Evolutionary conservation across 2,888 invertebrate genomes (phyloP).

Genomic region (Chydorus sphaericus): DNA sequence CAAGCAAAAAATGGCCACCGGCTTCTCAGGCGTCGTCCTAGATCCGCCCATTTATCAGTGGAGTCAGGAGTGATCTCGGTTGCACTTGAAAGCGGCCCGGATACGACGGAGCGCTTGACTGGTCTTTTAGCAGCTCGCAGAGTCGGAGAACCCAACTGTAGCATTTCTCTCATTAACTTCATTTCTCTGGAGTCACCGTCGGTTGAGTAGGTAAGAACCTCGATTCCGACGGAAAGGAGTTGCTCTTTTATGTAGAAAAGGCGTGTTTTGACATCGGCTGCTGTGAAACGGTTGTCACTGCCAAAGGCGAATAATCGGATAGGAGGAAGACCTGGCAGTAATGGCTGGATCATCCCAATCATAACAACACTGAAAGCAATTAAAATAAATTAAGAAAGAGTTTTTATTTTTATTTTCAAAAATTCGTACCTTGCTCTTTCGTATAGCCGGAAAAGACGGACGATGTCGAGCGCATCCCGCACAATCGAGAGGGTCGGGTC

Average conservation of each 20-base stretch:
- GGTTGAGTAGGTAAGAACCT: neutral
- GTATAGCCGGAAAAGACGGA: too few species aligned
- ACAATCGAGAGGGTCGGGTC: too few species aligned
- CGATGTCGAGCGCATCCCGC: too few species aligned
- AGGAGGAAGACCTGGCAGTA: neutral
- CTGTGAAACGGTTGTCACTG: slow-evolving; percentile 1
- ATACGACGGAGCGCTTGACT: too few species aligned
- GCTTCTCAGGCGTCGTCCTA: neutral
- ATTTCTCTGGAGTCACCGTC: slow-evolving; percentile 9
- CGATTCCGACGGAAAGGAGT: neutral
- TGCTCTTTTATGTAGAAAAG: neutral
- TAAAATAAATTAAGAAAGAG: too few species aligned
- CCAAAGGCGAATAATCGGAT: neutral
- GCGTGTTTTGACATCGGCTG: neutral
- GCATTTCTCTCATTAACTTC: neutral
- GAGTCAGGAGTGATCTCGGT: too few species aligned
- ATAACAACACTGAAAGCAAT: neutral
- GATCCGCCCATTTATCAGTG: too few species aligned
- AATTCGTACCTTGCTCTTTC: too few species aligned
- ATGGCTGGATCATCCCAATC: slow-evolving; percentile 5
- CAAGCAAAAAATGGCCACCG: neutral
- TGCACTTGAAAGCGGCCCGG: too few species aligned
- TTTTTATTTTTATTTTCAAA: too few species aligned
- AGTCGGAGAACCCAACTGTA: neutral
- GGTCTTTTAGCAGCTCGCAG: too few species aligned